Evolutionary conservation across 2,888 invertebrate species (phyloP), one percentile per base, ranked within the genome.

Genomic region (Myopa tessellatipennis): DNA sequence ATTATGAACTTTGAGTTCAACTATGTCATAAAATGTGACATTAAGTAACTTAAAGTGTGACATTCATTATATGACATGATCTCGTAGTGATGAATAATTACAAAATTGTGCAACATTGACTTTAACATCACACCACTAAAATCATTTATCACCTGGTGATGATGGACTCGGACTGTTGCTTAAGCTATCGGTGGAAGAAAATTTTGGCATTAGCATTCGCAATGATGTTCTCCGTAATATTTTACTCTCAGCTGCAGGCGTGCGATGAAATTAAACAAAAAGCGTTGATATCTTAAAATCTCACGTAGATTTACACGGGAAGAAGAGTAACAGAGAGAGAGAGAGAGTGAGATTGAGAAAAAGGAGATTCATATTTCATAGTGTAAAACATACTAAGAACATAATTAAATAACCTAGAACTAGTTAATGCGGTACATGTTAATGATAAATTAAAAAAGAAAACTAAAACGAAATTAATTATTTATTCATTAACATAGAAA

Each of bases 161-260:
- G 90, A 90, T 84, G 91, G 91, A 84, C 90, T 91, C 85, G 91
- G 91, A 85, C 91, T 91, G 88, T 91, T 91, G 88, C 90, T 91
- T 84, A 92, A 88, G 83, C 91, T 92, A 86, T 92, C 92, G 82
- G 89, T 90, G 80, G 92, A 91, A 82, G 91, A 90, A 84, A 91
- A 89, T 89, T 91, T 92, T 82, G 91, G 91, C 84, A 92, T 88
- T 80, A 91, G 87, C 82, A 90, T 90, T 86, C 90, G 90, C 81
- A 90, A 88, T 83, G 90, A 90, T 85, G 90, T 88, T 87, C 89
- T 88, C 83, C 90, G 88, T 85, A 86, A 85, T 83, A 87, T 87
- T 85, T 88, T 89, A 84, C 88, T 88, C 80, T 89, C 89, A 85
- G 87, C 87, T 83, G 86, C 84, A 60, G 38, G 71, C 45, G 38